These are phyloP conservation scores for Meloidogyne hapla DNA, from an alignment of 1,140 invertebrate genomes.

Conservation along the genomic window DNA sequence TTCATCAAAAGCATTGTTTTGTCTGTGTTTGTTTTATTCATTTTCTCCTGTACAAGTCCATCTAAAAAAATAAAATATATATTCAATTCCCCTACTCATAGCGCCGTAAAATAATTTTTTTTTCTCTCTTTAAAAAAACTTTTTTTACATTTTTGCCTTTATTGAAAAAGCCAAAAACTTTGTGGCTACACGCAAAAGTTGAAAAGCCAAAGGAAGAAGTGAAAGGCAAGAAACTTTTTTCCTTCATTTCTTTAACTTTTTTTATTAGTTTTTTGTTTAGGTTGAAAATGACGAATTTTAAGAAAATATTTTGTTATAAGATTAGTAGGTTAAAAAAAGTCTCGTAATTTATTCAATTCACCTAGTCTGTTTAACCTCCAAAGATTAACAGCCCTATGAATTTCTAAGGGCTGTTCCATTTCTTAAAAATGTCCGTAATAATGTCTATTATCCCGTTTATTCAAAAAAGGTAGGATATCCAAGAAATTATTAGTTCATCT, in stretches of 20 bases:
- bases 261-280: not conserved
- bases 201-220: not conserved
- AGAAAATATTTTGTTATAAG: too few relatives aligned
- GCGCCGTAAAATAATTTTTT: not conserved
- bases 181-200: conserved; percentile 1
- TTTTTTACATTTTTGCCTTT: not conserved
- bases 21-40: not conserved
- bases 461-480: too few relatives aligned
- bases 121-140: not conserved
- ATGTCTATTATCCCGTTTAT: too few relatives aligned
- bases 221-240: not conserved
- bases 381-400: too few relatives aligned
- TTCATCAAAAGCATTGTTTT: conserved; percentile 6
- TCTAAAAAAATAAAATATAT: not conserved
- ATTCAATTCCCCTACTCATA: not conserved
- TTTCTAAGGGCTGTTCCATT: too few relatives aligned
- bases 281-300: too few relatives aligned
- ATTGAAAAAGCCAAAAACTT: not conserved
- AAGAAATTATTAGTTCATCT: too few relatives aligned
- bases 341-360: too few relatives aligned
- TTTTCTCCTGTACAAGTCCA: not conserved
- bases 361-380: too few relatives aligned
- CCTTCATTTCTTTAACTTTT: not conserved
- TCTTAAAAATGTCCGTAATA: too few relatives aligned
- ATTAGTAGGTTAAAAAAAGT: too few relatives aligned